These are phyloP conservation scores for Spilosoma lubricipeda DNA, from an alignment of 2,888 invertebrate species.

Conservation along the genomic window DNA sequence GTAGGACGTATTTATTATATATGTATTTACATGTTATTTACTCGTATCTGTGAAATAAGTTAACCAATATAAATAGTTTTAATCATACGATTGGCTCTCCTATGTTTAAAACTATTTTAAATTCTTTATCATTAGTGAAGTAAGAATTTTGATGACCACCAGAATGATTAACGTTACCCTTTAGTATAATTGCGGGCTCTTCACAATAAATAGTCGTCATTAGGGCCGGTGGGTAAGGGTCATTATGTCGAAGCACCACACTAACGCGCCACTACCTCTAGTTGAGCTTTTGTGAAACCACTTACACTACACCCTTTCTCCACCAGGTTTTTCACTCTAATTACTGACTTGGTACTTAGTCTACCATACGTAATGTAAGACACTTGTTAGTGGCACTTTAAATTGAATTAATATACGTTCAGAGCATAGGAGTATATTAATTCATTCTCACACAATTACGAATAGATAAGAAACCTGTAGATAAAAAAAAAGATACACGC, in stretches of 20 bases:
- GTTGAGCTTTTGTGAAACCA: conserved; percentile 53
- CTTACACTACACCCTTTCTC: conserved; percentile 55
- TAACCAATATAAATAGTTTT: too few relatives aligned
- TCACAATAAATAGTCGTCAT: conserved; percentile 72
- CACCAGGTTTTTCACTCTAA: conserved; percentile 68
- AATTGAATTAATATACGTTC: neutral
- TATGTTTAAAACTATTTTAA: too few relatives aligned
- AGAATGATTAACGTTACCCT: conserved; percentile 9
- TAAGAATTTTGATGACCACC: neutral
- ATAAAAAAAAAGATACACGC: neutral
- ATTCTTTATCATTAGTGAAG: neutral
- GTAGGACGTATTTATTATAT: too few relatives aligned
- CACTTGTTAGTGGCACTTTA: neutral
- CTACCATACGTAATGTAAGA: conserved; percentile 32
- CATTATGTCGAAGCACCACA: conserved; percentile 54
- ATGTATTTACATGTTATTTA: too few relatives aligned
- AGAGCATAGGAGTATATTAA: neutral
- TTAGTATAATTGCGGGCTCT: conserved; percentile 46
- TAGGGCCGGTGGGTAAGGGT: conserved; percentile 59
- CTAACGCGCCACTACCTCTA: conserved; percentile 46
- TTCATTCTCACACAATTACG: neutral
- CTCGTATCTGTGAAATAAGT: too few relatives aligned
- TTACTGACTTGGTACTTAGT: conserved; percentile 56
- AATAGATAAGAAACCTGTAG: neutral
- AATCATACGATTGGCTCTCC: too few relatives aligned